A percentile compares a stretch with the other conserved stretches of the same genome.
Evolutionary conservation across 2,113 vertebrate species (phyloP).

Genomic region (Anhinga rufa): DNA sequence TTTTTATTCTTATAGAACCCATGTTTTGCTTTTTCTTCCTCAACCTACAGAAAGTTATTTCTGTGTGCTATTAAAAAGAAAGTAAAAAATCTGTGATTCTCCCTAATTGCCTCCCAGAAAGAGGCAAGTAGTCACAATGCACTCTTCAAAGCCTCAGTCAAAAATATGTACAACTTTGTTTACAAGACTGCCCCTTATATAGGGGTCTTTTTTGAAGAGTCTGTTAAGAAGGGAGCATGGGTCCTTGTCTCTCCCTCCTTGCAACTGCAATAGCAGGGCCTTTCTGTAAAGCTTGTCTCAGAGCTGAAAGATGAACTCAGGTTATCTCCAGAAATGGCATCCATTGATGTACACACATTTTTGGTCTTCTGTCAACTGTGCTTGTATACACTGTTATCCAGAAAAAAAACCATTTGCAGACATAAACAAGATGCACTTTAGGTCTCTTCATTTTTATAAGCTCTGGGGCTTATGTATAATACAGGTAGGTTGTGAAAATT

Average conservation of each 20-base stretch:
- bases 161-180: neutral
- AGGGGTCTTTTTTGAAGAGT: neutral
- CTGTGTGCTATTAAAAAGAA: neutral
- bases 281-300: neutral
- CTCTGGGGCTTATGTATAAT: neutral
- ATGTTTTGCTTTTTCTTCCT: neutral
- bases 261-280: neutral
- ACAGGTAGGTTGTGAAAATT: neutral
- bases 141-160: neutral
- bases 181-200: neutral
- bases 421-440: neutral
- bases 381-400: neutral
- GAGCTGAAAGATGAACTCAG: neutral
- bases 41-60: neutral
- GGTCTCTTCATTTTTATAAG: neutral
- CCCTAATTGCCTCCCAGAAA: neutral
- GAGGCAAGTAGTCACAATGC: neutral
- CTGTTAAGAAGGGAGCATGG: neutral
- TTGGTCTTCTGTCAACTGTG: neutral
- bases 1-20: neutral
- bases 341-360: fast-evolving
- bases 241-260: neutral
- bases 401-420: neutral
- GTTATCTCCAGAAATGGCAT: neutral
- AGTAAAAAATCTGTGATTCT: neutral